Base-by-base conservation (phyloP, 2,113 vertebrate species). In the Corythaeola cristata region DNA sequence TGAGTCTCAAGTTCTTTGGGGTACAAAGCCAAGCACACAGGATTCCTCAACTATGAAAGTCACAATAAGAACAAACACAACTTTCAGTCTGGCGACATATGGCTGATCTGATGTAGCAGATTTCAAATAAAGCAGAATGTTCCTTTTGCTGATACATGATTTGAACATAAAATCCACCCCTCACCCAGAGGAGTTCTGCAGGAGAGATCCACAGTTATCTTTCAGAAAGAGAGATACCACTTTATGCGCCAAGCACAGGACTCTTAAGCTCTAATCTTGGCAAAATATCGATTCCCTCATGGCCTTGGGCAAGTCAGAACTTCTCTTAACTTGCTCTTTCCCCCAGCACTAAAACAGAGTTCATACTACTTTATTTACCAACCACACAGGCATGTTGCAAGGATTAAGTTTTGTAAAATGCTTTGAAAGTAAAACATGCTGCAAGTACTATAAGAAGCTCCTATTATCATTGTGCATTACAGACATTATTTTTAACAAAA, bases 271-370 rank as follows among this genome's bases (percentile, higher is more conserved):
- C 78, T 77, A 79, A 81, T 55, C 66, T 66, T 56, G 90, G 90
- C 89, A 78, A 49, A 59, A 21, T 81, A 86, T 74, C 1, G 87
- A 94, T 94, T 94, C 94, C 89, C 56, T 58, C 74, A 79, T 85
- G 85, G 91, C 85, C 95, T 52, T 93, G 77, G 80, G 91, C 96
- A 97, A 96, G 97, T 97, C 91, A 92, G 78, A 95, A 96, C 92
- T 89, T 88, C n/a, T 95, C 69, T 41, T 41, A 67, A 69, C 81
- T 93, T 76, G 84, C 87, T 91, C 91, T 17, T 94, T 92, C 72
- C 84, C 85, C 77, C 39, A 94, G 84, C 93, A 85, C 84, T 80
- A 74, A 93, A 69, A 37, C 55, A 89, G 73, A 86, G 64, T 33
- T 90, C 85, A 76, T 76, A 92, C 95, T 87, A 92, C 73, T 95